Conservation (phyloP, 2,113 vertebrate genomes). For the Platichthys stellatus region DNA sequence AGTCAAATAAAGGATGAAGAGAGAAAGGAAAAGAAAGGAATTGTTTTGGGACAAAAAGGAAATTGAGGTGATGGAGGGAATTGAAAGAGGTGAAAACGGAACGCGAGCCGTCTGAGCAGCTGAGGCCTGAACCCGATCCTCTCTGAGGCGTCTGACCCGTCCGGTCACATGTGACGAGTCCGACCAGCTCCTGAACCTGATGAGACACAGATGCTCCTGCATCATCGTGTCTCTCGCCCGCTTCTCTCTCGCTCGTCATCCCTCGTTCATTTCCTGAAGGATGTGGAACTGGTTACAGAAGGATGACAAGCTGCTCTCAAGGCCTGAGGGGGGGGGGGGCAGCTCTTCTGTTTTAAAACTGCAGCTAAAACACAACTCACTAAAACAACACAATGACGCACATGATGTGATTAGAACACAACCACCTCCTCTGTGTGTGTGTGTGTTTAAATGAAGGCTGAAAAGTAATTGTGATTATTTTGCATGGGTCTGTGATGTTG, state of each 20-base stretch:
- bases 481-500: too few relatives aligned
- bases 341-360: too few relatives aligned
- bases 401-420: too few relatives aligned
- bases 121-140: slow-evolving; percentile 5
- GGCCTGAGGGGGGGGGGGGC: background rate
- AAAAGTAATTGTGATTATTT: too few relatives aligned
- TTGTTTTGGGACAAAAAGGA: background rate
- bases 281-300: background rate
- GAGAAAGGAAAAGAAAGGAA: background rate
- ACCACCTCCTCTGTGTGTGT: background rate
- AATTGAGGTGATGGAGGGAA: background rate
- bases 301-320: background rate
- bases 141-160: slow-evolving; percentile 12
- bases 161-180: background rate
- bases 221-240: background rate
- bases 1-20: background rate
- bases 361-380: too few relatives aligned
- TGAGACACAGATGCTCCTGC: too few relatives aligned
- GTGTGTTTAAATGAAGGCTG: too few relatives aligned
- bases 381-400: too few relatives aligned
- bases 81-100: background rate
- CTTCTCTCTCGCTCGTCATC: slow-evolving; percentile 27
- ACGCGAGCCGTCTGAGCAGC: background rate
- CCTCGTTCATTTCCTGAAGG: slow-evolving; percentile 52
- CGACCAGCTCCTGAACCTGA: too few relatives aligned